These are phyloP conservation scores for Enteromius paludinosus DNA, from an alignment of 2,797 vertebrate species.

Conservation along the genomic window DNA sequence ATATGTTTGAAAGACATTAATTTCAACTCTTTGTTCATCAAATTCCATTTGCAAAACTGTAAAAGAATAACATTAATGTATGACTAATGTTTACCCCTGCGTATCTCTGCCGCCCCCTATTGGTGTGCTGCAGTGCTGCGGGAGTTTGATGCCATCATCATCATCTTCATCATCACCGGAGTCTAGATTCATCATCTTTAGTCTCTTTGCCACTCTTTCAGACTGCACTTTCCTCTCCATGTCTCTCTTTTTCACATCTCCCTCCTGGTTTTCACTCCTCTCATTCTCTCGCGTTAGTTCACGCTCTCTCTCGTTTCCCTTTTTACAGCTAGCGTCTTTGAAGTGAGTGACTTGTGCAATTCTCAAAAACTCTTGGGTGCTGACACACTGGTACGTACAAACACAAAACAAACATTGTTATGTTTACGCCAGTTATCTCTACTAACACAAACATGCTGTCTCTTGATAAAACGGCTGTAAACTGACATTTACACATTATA, in stretches of 20 bases:
- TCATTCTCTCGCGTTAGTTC: background rate
- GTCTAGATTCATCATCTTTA: constrained; percentile 22
- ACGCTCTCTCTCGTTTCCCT: background rate
- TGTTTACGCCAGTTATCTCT: background rate
- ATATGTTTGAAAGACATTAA: background rate
- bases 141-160: background rate
- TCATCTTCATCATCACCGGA: background rate
- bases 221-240: constrained; percentile 13
- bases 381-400: constrained; percentile 31
- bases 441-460: background rate
- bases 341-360: background rate
- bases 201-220: constrained; percentile 21
- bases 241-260: constrained; percentile 22
- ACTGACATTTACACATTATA: background rate
- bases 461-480: background rate
- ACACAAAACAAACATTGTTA: constrained; percentile 5
- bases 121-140: constrained; percentile 24
- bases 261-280: constrained; percentile 6
- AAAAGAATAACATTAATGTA: background rate
- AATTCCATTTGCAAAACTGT: background rate
- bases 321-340: background rate
- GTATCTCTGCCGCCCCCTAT: constrained; percentile 62
- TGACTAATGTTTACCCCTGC: constrained; percentile 58
- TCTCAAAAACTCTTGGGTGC: constrained; percentile 25
- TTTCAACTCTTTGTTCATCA: background rate